phyloP scores from a whole-genome alignment of 37 sponge, comb jelly and placozoan species.

The Crambe crambe region DNA sequence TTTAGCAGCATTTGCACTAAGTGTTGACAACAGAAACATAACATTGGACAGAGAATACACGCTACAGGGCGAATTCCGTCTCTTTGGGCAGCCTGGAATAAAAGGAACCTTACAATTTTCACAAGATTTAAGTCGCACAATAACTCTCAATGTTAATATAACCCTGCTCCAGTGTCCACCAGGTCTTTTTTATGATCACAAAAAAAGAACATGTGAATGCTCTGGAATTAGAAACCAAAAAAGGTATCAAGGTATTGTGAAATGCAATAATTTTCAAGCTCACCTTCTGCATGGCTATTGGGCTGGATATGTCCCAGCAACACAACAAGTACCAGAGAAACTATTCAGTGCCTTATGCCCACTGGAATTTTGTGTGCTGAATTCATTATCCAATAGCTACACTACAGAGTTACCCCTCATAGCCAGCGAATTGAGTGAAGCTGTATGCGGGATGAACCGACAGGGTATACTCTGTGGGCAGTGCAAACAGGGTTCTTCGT shows the following conservation, averaged over 20 bases:
- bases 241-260: not conserved
- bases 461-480: constrained; percentile 32
- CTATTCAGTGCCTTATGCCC: not conserved
- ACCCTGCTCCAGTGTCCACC: not conserved
- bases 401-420: not conserved
- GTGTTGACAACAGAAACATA: no score
- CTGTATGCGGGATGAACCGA: constrained; percentile 12
- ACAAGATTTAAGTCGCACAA: no score
- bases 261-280: constrained; percentile 5
- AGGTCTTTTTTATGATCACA: not conserved
- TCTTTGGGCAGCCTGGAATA: no score
- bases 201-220: not conserved
- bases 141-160: not conserved
- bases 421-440: not conserved
- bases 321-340: not conserved
- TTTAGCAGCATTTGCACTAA: no score
- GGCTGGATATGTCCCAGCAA: constrained; percentile 27
- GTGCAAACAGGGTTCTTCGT: constrained; percentile 14
- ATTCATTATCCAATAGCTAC: not conserved
- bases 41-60: no score
- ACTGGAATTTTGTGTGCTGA: not conserved
- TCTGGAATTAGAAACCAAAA: no score
- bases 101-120: no score
- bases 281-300: not conserved
- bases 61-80: no score